Conservation (phyloP, 2,888 invertebrate genomes). For the Rhopalosiphum nymphaeae region DNA sequence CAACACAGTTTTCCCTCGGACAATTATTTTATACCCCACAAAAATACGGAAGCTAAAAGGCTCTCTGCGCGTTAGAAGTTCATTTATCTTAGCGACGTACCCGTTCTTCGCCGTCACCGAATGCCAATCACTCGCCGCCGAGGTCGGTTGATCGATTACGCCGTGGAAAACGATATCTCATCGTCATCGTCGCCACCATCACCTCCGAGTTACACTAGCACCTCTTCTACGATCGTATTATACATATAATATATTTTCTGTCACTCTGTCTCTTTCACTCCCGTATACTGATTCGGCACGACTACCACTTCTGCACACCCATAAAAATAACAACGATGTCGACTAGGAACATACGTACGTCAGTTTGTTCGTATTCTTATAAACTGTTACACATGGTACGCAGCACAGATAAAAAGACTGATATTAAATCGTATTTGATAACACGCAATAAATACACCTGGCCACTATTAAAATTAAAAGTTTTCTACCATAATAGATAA, state of each 20-base stretch:
- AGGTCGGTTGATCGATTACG: constrained; percentile 47
- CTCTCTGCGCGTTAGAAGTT: not conserved
- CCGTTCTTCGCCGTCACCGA: not conserved
- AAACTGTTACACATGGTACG: too few relatives aligned
- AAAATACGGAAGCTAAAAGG: constrained; percentile 44
- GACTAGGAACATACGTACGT: not conserved
- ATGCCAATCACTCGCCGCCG: constrained; percentile 23
- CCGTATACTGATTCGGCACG: not conserved
- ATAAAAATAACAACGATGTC: not conserved
- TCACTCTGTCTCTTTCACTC: not conserved
- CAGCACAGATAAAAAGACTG: too few relatives aligned
- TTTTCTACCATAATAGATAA: not conserved
- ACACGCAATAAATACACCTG: too few relatives aligned
- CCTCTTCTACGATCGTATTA: not conserved
- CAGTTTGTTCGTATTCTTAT: too few relatives aligned
- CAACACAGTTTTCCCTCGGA: not conserved
- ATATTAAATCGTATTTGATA: too few relatives aligned
- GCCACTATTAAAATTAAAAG: too few relatives aligned
- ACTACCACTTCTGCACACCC: not conserved
- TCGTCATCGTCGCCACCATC: constrained; percentile 28
- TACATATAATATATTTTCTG: not conserved
- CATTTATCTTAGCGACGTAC: constrained; percentile 44
- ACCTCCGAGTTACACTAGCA: not conserved
- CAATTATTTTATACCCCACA: constrained; percentile 12
- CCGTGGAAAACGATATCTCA: constrained; percentile 49